phyloP scores from a whole-genome alignment of 2,113 vertebrate genomes.

The Spea bombifrons region DNA sequence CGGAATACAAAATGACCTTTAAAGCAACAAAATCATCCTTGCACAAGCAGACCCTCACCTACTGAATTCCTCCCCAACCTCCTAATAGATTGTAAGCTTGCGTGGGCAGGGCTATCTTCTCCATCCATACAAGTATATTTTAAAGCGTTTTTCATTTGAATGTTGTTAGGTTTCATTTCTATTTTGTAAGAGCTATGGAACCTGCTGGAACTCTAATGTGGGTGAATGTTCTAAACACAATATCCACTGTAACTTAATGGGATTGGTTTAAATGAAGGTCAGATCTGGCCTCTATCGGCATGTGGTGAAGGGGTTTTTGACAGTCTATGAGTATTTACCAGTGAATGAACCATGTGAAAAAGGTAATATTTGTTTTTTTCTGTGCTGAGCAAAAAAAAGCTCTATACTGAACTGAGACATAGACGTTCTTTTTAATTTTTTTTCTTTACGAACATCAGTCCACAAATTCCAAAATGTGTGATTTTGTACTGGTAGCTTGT shows the following conservation, averaged over 20 bases:
- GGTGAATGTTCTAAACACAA: neutral
- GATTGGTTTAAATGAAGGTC: neutral
- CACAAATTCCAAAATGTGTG: slow-evolving; percentile 48
- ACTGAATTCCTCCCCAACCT: too few species aligned
- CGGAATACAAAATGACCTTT: too few species aligned
- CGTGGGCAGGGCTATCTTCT: too few species aligned
- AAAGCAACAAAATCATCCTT: too few species aligned
- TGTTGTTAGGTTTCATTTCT: too few species aligned
- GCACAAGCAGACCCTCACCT: too few species aligned
- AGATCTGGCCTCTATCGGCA: neutral
- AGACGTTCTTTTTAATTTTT: slow-evolving; percentile 43
- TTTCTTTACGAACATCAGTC: slow-evolving; percentile 45
- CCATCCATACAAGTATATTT: too few species aligned
- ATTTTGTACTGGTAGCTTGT: slow-evolving; percentile 43
- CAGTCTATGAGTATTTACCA: slow-evolving; percentile 31
- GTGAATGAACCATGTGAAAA: slow-evolving; percentile 41
- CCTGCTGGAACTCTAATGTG: too few species aligned
- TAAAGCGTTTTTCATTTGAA: too few species aligned
- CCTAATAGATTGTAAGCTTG: too few species aligned
- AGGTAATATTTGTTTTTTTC: slow-evolving; percentile 44
- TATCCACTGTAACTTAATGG: neutral
- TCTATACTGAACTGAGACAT: slow-evolving; percentile 25
- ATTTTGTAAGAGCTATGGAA: too few species aligned
- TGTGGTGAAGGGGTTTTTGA: slow-evolving; percentile 25
- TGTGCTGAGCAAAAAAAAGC: neutral